Percentiles rank a stretch among this genome's conserved stretches.
Evolutionary conservation across 2,888 invertebrate species (phyloP).

Genomic region (Aleiodes leptofemur): DNA sequence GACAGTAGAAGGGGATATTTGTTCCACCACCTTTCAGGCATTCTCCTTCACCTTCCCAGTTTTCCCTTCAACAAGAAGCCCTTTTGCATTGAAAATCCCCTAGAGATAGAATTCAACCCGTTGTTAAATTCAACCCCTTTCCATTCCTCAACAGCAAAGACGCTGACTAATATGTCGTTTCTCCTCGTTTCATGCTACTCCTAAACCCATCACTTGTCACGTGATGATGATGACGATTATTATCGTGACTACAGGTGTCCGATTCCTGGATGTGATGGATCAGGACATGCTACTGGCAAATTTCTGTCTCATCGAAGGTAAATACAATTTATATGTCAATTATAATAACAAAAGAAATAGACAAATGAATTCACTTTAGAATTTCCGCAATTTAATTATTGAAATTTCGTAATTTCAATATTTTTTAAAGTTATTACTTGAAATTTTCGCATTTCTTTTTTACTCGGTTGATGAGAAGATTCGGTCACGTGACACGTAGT

Average conservation of each 20-base stretch:
- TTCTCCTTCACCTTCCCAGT: not conserved
- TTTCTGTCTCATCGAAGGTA: conserved; percentile 98
- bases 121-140: conserved; percentile 29
- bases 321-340: conserved; percentile 64
- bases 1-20: conserved; percentile 25
- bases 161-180: conserved; percentile 75
- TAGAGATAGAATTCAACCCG: conserved; percentile 53
- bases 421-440: no score
- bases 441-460: no score
- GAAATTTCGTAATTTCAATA: no score
- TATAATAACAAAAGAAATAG: not conserved
- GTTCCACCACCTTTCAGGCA: conserved; percentile 28
- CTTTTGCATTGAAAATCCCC: conserved; percentile 49
- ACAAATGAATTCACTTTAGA: not conserved
- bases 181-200: conserved; percentile 73
- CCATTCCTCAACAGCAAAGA: conserved; percentile 62
- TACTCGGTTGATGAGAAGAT: no score
- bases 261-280: conserved; percentile 97
- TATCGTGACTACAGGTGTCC: conserved; percentile 82
- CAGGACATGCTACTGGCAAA: conserved; percentile 98
- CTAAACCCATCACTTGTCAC: conserved; percentile 46
- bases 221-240: conserved; percentile 55
- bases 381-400: no score
- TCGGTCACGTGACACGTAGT: no score
- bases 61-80: conserved; percentile 19